A percentile compares a stretch with the other conserved stretches of the same genome.
These are phyloP conservation scores for Rhopalosiphum maidis DNA, from an alignment of 1,140 invertebrate genomes.

Conservation along the genomic window DNA sequence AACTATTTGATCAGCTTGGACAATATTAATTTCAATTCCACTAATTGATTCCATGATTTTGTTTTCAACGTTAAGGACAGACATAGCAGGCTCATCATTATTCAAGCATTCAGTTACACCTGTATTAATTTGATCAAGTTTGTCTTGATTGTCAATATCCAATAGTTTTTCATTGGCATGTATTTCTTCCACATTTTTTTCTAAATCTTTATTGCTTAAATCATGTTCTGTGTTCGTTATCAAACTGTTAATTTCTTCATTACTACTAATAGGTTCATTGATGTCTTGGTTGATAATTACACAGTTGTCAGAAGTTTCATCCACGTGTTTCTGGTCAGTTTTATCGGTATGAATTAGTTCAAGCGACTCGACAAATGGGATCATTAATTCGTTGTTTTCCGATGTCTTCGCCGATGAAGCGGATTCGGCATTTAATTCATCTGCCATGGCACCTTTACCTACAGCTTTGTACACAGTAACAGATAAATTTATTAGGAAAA, in stretches of 20 bases:
- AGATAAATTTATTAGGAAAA: background rate
- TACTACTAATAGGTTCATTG: background rate
- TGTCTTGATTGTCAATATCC: background rate
- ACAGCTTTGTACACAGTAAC: background rate
- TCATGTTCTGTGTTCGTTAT: background rate
- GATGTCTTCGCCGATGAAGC: background rate
- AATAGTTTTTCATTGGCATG: constrained; percentile 40
- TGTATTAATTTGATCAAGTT: background rate
- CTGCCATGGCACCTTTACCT: background rate
- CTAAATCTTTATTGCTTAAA: background rate
- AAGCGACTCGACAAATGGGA: background rate
- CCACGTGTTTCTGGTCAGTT: background rate
- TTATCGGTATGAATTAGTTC: constrained; percentile 4
- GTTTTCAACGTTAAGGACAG: constrained; percentile 36
- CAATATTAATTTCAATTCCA: constrained; percentile 58
- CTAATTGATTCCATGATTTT: constrained; percentile 44
- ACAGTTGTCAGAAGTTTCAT: background rate
- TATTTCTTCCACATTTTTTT: background rate
- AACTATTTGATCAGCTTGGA: background rate
- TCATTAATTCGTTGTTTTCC: background rate
- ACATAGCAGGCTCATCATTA: constrained; percentile 31
- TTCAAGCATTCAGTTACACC: constrained; percentile 45
- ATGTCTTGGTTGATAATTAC: background rate
- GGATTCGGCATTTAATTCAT: background rate
- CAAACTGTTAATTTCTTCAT: background rate